phyloP scores from a whole-genome alignment of 2,888 invertebrate genomes.

The Cephonodes hylas region DNA sequence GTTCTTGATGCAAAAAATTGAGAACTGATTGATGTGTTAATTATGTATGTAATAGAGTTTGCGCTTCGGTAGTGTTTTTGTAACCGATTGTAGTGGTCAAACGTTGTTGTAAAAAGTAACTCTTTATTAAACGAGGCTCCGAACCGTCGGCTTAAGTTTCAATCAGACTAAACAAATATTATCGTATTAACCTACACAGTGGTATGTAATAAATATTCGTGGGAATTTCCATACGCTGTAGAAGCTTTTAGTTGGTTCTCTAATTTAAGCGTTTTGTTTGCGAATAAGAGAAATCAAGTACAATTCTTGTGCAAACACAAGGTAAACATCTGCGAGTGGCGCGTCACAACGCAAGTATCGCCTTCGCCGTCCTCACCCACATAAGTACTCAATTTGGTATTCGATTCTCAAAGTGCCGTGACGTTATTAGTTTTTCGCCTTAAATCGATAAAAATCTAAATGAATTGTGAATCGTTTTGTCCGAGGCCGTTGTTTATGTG shows the following conservation, averaged over 20 bases:
- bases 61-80: neutral
- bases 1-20: slow-evolving; percentile 24
- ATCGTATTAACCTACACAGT: neutral
- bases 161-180: neutral
- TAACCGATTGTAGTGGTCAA: neutral
- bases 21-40: slow-evolving; percentile 2
- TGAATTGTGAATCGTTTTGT: slow-evolving; percentile 66
- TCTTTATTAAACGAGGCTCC: neutral
- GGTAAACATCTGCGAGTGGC: neutral
- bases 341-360: neutral
- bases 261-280: neutral
- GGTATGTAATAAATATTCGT: neutral
- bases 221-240: neutral
- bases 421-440: slow-evolving; percentile 71
- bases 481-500: slow-evolving; percentile 63
- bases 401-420: slow-evolving; percentile 38
- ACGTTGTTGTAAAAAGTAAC: neutral
- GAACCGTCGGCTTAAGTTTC: neutral
- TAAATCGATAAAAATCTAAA: slow-evolving; percentile 75
- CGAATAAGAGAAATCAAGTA: neutral
- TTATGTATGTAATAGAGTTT: slow-evolving; percentile 9
- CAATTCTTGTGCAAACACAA: neutral
- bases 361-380: slow-evolving; percentile 4
- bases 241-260: neutral
- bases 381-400: slow-evolving; percentile 1